Conservation (phyloP, 2,113 vertebrate genomes). For the Corydoras sp. region DNA sequence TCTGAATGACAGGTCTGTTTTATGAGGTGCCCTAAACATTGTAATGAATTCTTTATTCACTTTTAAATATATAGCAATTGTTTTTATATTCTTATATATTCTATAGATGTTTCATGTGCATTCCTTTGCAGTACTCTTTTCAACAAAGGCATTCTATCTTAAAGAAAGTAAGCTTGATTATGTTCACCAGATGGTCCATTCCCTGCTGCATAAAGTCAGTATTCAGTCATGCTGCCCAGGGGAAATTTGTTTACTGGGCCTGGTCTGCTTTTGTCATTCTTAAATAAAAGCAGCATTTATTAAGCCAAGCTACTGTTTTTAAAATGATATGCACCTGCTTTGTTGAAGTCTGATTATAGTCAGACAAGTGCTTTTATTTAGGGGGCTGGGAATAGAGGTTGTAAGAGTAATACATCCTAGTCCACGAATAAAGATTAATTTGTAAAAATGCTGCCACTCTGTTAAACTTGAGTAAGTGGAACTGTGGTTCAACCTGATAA, state of each 20-base stretch:
- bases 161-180: not conserved
- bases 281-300: slow-evolving; percentile 37
- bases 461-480: not conserved
- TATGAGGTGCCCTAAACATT: too few species aligned
- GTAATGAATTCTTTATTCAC: too few species aligned
- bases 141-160: not conserved
- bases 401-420: slow-evolving; percentile 42
- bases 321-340: slow-evolving; percentile 36
- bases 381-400: slow-evolving; percentile 23
- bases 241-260: not conserved
- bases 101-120: too few species aligned
- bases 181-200: not conserved
- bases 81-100: too few species aligned
- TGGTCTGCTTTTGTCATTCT: not conserved
- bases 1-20: too few species aligned
- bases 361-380: slow-evolving; percentile 21
- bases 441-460: slow-evolving; percentile 21
- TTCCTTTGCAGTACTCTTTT: not conserved
- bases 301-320: not conserved
- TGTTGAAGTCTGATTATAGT: slow-evolving; percentile 21
- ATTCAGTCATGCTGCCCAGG: not conserved
- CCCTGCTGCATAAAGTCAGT: not conserved
- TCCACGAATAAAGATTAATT: slow-evolving; percentile 51
- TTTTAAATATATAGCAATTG: too few species aligned
- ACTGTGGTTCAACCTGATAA: slow-evolving; percentile 30